A percentile compares a stretch with the other conserved stretches of the same genome.
Conservation (phyloP, 2,113 vertebrate species). For the Euleptes europaea region DNA sequence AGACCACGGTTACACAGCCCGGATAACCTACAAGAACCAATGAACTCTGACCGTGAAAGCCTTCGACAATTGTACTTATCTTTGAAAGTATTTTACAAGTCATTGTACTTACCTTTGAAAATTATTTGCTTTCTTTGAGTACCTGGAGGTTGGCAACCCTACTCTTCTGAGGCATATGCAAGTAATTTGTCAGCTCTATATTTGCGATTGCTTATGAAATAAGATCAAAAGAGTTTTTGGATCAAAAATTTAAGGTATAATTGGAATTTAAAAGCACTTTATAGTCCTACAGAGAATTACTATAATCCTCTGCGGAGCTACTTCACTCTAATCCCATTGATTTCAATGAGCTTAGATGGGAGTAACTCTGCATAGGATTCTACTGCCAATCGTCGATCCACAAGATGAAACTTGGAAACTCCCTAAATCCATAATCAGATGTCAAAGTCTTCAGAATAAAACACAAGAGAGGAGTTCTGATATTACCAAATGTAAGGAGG, state of each 20-base stretch:
- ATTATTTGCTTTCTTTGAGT: no score
- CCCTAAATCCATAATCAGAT: constrained; percentile 1
- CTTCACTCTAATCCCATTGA: not conserved
- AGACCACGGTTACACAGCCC: no score
- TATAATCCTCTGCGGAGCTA: not conserved
- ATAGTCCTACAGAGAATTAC: not conserved
- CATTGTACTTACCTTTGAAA: no score
- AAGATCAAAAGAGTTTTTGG: constrained; percentile 7
- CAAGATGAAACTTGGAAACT: constrained; percentile 34
- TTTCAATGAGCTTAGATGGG: no score
- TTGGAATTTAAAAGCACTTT: constrained; percentile 21
- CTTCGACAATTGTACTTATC: no score
- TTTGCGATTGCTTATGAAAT: constrained; percentile 5
- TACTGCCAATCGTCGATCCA: constrained; percentile 12
- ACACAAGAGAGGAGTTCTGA: constrained; percentile 13
- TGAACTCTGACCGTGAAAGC: no score
- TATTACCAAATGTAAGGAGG: not conserved
- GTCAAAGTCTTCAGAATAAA: constrained; percentile 20
- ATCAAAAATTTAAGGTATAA: constrained; percentile 38
- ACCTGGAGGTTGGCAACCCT: no score
- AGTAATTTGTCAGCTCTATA: not conserved
- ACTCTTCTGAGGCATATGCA: not conserved
- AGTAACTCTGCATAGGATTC: constrained; percentile 17
- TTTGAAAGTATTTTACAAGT: no score
- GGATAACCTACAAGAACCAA: no score